Conservation (phyloP, 2,888 invertebrate species). For the Temnothorax rugatulus region DNA sequence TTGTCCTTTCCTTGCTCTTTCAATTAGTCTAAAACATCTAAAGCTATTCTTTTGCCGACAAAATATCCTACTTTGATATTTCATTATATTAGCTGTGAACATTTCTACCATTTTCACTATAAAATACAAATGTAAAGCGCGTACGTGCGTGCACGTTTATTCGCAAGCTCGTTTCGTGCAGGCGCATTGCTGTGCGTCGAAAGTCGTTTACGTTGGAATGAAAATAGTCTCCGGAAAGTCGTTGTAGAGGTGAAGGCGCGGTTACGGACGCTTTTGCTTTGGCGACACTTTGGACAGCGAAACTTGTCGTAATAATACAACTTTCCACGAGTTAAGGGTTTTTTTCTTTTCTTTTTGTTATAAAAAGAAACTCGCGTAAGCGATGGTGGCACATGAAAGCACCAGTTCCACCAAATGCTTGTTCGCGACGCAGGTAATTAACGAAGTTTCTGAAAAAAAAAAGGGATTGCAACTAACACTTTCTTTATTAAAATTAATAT, state of each 20-base stretch:
- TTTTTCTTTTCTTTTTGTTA: neutral
- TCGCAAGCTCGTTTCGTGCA: conserved; percentile 34
- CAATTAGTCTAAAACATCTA: neutral
- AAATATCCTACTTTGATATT: neutral
- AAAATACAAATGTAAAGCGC: conserved; percentile 6
- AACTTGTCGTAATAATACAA: conserved; percentile 51
- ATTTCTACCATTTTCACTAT: conserved; percentile 15
- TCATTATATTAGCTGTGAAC: neutral
- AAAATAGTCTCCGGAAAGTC: conserved; percentile 48
- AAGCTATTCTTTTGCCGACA: neutral
- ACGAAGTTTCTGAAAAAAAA: neutral
- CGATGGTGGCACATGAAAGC: conserved; percentile 18
- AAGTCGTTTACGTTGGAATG: conserved; percentile 46
- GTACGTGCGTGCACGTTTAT: conserved; percentile 15
- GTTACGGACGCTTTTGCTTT: conserved; percentile 45
- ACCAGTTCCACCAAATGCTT: neutral
- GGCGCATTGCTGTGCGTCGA: conserved; percentile 38
- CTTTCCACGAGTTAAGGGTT: conserved; percentile 25
- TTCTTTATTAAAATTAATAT: conserved; percentile 8
- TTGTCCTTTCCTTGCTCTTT: neutral
- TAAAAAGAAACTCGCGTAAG: neutral
- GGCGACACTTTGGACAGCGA: conserved; percentile 44
- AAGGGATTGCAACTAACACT: neutral
- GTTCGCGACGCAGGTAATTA: conserved; percentile 22
- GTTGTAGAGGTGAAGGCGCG: conserved; percentile 4